Evolutionary conservation across 2,113 vertebrate genomes (phyloP), one percentile per base, ranked within the genome.

Genomic region (Brachirus orientalis): DNA sequence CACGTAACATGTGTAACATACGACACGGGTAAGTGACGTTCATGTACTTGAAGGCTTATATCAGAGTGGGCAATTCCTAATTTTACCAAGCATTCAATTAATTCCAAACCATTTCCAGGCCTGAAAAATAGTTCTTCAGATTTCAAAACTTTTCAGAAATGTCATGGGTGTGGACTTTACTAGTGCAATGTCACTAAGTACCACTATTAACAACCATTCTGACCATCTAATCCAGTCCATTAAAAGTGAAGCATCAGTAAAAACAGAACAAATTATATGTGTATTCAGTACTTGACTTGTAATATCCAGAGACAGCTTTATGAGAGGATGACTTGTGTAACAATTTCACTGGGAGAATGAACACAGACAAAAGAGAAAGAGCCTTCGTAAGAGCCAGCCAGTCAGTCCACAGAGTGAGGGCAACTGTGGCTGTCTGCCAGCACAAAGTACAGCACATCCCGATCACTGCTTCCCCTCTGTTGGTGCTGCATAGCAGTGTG

Each of bases 391-490:
- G n/a, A n/a, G n/a, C n/a, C n/a, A n/a, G n/a, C n/a, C n/a, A n/a
- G n/a, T n/a, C n/a, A n/a, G 20, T 79, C 65, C 58, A 62, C 70
- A 57, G 54, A 8, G 7, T 53, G 64, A 55, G 16, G 19, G 70
- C 13, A 2, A 33, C 63, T 10, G 28, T 79, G 85, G 85, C 83
- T 12, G 47, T 37, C 61, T 78, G 78, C 78, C 77, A 83, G 71
- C 53, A 12, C 36, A 20, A 63, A 57, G 74, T 63, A 70, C 80
- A 8, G 68, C 67, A 60, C 59, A 58, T 33, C 47, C 73, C 77
- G 55, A 71, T 72, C 79, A 16, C 63, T 41, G 59, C 58, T 17
- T 59, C 61, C 55, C 52, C 6, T 36, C 70, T 44, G 41, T 62
- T 10, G 11, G 44, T 70, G 77, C 59, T 59, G 44, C 75, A 58